phyloP scores from a whole-genome alignment of 2,888 invertebrate species.

The Agrochola macilenta region DNA sequence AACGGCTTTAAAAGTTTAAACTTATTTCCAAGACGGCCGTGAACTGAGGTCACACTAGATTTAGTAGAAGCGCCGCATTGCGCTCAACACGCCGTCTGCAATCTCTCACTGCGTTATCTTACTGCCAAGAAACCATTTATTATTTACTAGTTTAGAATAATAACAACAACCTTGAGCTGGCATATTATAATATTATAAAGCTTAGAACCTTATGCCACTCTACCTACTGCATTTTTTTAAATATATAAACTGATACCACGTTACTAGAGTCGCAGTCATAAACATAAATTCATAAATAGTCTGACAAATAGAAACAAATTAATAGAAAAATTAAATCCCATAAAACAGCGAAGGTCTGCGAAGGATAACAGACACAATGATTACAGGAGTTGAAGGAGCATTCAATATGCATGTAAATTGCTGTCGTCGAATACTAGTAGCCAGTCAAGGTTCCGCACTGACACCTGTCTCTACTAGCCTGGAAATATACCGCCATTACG shows the following conservation, averaged over 20 bases:
- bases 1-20: constrained; percentile 44
- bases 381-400: constrained; percentile 45
- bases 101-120: constrained; percentile 74
- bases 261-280: neutral
- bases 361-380: constrained; percentile 37
- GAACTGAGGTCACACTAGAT: constrained; percentile 84
- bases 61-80: constrained; percentile 85
- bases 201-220: neutral
- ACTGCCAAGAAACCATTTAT: constrained; percentile 35
- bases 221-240: neutral
- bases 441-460: constrained; percentile 48
- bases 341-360: constrained; percentile 18
- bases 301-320: constrained; percentile 28
- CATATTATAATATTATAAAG: neutral
- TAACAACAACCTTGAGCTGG: neutral
- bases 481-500: constrained; percentile 49
- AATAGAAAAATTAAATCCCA: constrained; percentile 5
- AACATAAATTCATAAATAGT: neutral
- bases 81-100: constrained; percentile 86
- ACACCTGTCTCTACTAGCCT: constrained; percentile 55
- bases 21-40: constrained; percentile 69
- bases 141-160: neutral
- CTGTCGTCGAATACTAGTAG: constrained; percentile 43
- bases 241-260: neutral
- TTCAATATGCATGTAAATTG: constrained; percentile 65